phyloP scores from a whole-genome alignment of 2,113 vertebrate species.

The Oriolus oriolus region DNA sequence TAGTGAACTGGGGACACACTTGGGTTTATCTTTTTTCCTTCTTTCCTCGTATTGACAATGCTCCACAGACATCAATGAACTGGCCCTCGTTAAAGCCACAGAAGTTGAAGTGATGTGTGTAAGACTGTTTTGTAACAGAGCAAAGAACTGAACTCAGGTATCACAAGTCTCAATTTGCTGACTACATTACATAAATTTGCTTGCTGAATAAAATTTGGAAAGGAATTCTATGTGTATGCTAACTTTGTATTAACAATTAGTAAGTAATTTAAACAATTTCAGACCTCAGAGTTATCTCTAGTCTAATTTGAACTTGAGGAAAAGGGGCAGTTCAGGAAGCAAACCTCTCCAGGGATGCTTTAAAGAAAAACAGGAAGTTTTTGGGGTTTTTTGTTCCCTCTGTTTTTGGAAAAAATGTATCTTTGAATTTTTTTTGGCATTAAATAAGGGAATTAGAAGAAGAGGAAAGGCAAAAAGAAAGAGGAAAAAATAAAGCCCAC shows the following conservation, averaged over 20 bases:
- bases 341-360: neutral
- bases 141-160: neutral
- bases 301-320: neutral
- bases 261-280: neutral
- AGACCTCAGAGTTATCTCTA: neutral
- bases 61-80: neutral
- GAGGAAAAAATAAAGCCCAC: neutral
- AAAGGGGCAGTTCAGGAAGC: neutral
- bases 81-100: neutral
- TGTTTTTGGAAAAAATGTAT: neutral
- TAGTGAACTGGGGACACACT: neutral
- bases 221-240: neutral
- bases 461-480: too few relatives aligned
- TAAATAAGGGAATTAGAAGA: neutral
- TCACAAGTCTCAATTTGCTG: neutral
- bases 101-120: neutral
- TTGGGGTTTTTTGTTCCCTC: rapidly evolving
- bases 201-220: neutral
- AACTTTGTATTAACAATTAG: neutral
- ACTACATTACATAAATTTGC: neutral
- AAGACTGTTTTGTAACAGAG: neutral
- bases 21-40: neutral
- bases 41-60: neutral
- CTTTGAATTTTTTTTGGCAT: neutral
- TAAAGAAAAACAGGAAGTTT: neutral